phyloP scores from a whole-genome alignment of 2,797 vertebrate genomes.

The Phaenicophaeus curvirostris region DNA sequence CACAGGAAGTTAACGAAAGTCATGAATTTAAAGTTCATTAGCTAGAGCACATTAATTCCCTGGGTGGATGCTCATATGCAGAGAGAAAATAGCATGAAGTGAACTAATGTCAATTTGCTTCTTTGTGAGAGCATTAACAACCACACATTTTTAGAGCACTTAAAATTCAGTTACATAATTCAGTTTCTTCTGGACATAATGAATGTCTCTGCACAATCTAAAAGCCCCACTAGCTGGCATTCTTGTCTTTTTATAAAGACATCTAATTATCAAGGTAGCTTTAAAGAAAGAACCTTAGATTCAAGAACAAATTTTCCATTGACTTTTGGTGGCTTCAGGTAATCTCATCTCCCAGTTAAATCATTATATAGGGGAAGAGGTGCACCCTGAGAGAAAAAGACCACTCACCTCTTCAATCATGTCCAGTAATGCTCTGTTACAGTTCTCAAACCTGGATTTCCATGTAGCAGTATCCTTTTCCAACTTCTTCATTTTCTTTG shows the following conservation, averaged over 20 bases:
- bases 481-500: constrained; percentile 94
- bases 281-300: background rate
- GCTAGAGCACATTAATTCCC: constrained; percentile 12
- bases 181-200: background rate
- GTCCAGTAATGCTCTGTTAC: constrained; percentile 92
- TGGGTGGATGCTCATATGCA: constrained; percentile 9
- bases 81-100: constrained; percentile 18
- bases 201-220: background rate
- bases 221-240: background rate
- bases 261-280: background rate
- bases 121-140: background rate
- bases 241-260: background rate
- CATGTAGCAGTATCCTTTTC: constrained; percentile 93
- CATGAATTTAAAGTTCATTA: constrained; percentile 26
- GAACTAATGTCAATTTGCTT: constrained; percentile 9
- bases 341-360: background rate
- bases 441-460: constrained; percentile 94
- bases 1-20: constrained; percentile 31
- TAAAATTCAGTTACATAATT: constrained; percentile 50
- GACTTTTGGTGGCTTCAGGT: background rate
- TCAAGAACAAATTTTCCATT: background rate
- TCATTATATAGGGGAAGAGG: background rate
- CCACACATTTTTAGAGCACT: constrained; percentile 22
- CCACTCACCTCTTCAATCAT: constrained; percentile 94
- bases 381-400: background rate